These are phyloP conservation scores for Ia io DNA, from an alignment of 2,113 vertebrate genomes.

Conservation along the genomic window DNA sequence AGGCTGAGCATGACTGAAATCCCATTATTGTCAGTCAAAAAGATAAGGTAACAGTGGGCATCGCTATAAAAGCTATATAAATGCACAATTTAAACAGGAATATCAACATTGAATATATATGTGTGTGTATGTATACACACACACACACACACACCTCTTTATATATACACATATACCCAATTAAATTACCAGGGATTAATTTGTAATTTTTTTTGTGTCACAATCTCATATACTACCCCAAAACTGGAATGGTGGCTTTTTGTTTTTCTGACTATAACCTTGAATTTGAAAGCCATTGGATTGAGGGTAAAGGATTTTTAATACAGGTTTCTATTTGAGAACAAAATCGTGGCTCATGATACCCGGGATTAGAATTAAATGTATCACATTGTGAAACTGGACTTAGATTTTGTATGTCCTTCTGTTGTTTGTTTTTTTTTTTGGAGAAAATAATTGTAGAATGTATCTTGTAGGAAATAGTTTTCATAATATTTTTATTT, in stretches of 20 bases:
- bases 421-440: conserved; percentile 10
- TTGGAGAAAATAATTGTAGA: conserved; percentile 48
- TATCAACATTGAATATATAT: conserved; percentile 54
- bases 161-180: conserved; percentile 43
- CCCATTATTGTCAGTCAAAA: conserved; percentile 84
- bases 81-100: conserved; percentile 76
- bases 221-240: background rate
- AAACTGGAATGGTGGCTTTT: background rate
- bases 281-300: conserved; percentile 55
- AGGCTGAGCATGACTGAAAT: conserved; percentile 85
- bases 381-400: conserved; percentile 38
- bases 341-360: conserved; percentile 21
- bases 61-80: conserved; percentile 76
- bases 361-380: conserved; percentile 45
- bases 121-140: conserved; percentile 27
- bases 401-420: conserved; percentile 44
- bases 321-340: conserved; percentile 3
- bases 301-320: conserved; percentile 1
- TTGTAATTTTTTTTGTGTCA: conserved; percentile 22
- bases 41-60: conserved; percentile 76
- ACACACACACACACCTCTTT: background rate
- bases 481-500: conserved; percentile 1
- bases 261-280: conserved; percentile 32
- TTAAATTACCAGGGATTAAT: background rate
- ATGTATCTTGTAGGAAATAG: background rate